Evolutionary conservation across 2,113 vertebrate species (phyloP), one percentile per base, ranked within the genome.

Genomic region (Cottus gobio): DNA sequence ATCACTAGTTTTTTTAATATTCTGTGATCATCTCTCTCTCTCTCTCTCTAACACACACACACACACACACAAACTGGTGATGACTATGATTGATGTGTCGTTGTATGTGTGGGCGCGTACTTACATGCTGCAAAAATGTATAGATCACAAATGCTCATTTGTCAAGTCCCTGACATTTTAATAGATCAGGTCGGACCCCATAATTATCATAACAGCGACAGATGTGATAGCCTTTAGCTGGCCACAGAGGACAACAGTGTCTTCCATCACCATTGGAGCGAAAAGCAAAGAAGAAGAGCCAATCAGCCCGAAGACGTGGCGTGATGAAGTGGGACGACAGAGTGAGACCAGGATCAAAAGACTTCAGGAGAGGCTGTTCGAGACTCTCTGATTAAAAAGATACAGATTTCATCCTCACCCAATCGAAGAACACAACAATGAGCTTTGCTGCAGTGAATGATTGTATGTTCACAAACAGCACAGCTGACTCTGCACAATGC

Each of bases 291-390:
- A 24, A 85, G 48, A 64, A 20, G 50, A 77, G 57, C 65, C 82
- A 82, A 61, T 82, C 71, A 28, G 42, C 80, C 79, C 36, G 0
- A 56, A 79, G 77, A 71, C 36, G 61, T 34, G 31, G 64, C 56
- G 88, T 81, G 85, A 92, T 79, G 31, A 88, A 86, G 30, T 57
- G 34, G 24, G 57, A 60, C 20, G 7, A 84, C 57, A 3, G n/a
- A 67, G 39, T 24, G 37, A 50, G 77, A 79, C 77, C 50, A 69
- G 50, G 39, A 90, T 79, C 60, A 62, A 74, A 61, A 70, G 58
- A 71, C 36, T 52, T 71, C 65, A 77, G 52, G 54, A 57, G 48
- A 67, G 5, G 52, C 68, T 73, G 50, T 24, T 80, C 39, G 62
- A 70, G 26, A 26, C 56, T 39, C 20, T 79, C 37, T 60, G 24